Conservation (phyloP, 2,888 invertebrate species). For the Sepioteuthis lessoniana region DNA sequence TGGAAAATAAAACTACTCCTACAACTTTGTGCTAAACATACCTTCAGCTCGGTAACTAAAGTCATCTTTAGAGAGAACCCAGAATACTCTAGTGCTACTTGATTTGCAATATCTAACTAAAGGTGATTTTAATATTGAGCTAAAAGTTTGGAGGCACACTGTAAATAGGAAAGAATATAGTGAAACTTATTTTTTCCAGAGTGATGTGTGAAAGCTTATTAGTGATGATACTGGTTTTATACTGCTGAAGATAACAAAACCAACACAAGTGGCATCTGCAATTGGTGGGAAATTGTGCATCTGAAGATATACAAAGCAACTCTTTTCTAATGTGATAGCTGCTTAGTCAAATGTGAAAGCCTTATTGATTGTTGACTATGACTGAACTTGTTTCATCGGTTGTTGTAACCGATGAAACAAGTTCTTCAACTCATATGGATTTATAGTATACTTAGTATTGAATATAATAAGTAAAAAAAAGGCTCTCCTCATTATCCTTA, state of each 20-base stretch:
- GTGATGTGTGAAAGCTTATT: constrained; percentile 23
- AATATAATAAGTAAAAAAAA: background rate
- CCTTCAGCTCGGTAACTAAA: background rate
- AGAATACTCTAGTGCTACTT: background rate
- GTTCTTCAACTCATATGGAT: background rate
- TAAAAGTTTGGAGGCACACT: background rate
- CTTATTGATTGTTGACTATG: background rate
- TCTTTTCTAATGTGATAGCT: background rate
- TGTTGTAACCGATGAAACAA: too few relatives aligned
- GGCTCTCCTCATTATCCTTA: background rate
- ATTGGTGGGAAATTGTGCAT: background rate
- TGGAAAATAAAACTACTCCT: background rate
- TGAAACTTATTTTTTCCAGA: background rate
- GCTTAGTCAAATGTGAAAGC: background rate
- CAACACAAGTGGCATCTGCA: background rate
- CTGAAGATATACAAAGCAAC: background rate
- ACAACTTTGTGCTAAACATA: background rate
- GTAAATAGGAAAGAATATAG: background rate
- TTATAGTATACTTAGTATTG: background rate
- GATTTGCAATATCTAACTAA: background rate
- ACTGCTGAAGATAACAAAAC: background rate
- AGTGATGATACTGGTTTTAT: background rate
- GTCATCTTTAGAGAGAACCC: background rate
- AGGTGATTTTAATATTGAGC: background rate
- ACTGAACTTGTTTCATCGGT: too few relatives aligned